Conservation (phyloP, 23 tunicate genomes). For the Corella eumyota region DNA sequence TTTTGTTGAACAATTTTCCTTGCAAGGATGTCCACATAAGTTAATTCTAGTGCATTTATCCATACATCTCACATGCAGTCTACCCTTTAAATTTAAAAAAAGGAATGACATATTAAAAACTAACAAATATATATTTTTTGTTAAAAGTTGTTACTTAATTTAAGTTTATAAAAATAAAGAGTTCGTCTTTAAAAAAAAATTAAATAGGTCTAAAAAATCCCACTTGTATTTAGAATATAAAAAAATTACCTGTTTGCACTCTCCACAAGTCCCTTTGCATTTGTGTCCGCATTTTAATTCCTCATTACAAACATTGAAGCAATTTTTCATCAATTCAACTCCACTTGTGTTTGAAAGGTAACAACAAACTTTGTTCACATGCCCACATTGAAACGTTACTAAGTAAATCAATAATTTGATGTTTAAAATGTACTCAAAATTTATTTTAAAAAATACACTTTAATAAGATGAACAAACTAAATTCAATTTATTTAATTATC, state of each 20-base stretch:
- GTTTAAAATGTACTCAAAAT: not conserved
- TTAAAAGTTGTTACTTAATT: too few species aligned
- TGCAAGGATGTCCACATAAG: constrained; percentile 82
- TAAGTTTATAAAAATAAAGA: too few species aligned
- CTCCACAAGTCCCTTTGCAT: constrained; percentile 69
- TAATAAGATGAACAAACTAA: not conserved
- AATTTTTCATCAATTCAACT: too few species aligned
- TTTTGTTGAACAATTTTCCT: constrained; percentile 28
- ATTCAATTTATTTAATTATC: too few species aligned
- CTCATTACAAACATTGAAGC: constrained; percentile 40
- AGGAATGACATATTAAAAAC: too few species aligned
- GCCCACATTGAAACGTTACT: constrained; percentile 42
- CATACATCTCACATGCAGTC: constrained; percentile 58
- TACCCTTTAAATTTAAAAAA: constrained; percentile 20
- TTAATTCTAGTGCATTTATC: constrained; percentile 42
- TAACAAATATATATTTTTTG: too few species aligned
- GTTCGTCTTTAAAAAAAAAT: too few species aligned
- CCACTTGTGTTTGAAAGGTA: not conserved
- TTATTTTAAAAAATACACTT: not conserved
- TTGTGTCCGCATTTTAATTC: constrained; percentile 59
- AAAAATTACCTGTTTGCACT: constrained; percentile 46
- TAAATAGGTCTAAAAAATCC: too few species aligned
- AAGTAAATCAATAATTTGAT: not conserved
- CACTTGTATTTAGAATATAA: too few species aligned
- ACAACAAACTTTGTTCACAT: constrained; percentile 33